A percentile compares a stretch with the other conserved stretches of the same genome.
These are phyloP conservation scores for Gallinago solitaria DNA, from an alignment of 2,797 vertebrate genomes.

Conservation along the genomic window DNA sequence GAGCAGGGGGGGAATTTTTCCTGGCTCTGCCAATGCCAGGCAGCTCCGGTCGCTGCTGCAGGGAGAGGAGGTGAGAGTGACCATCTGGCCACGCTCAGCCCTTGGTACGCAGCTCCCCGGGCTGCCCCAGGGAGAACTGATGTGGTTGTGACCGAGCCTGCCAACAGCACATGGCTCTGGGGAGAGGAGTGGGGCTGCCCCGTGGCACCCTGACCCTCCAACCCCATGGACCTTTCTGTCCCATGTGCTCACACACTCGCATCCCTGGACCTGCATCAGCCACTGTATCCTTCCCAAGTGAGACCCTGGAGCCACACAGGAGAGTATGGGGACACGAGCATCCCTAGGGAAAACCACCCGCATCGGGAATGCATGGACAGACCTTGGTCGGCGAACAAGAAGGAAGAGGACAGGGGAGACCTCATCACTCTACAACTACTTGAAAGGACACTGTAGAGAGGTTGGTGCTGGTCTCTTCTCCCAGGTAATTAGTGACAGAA, in stretches of 20 bases:
- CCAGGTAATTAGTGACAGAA: too few species aligned
- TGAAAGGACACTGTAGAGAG: too few species aligned
- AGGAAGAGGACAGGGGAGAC: not conserved
- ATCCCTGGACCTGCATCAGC: accelerated
- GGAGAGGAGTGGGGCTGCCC: not conserved
- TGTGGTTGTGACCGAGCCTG: not conserved
- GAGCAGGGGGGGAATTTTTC: not conserved
- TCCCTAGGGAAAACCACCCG: not conserved
- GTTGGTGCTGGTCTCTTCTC: too few species aligned
- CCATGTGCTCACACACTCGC: accelerated
- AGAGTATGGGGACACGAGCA: accelerated
- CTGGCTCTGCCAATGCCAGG: not conserved
- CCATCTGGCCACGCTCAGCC: not conserved
- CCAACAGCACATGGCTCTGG: not conserved
- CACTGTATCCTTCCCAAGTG: accelerated
- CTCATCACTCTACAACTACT: too few species aligned
- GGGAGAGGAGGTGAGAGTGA: not conserved
- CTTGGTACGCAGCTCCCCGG: not conserved
- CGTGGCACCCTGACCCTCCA: accelerated
- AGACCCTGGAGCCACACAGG: not conserved
- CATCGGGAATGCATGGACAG: accelerated
- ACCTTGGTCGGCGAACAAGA: accelerated
- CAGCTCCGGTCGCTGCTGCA: not conserved
- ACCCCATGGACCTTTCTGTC: accelerated
- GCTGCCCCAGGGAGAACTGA: not conserved